A percentile compares a stretch with the other conserved stretches of the same genome.
Evolutionary conservation across 2,888 invertebrate genomes (phyloP).

Genomic region (Galeruca laticollis): DNA sequence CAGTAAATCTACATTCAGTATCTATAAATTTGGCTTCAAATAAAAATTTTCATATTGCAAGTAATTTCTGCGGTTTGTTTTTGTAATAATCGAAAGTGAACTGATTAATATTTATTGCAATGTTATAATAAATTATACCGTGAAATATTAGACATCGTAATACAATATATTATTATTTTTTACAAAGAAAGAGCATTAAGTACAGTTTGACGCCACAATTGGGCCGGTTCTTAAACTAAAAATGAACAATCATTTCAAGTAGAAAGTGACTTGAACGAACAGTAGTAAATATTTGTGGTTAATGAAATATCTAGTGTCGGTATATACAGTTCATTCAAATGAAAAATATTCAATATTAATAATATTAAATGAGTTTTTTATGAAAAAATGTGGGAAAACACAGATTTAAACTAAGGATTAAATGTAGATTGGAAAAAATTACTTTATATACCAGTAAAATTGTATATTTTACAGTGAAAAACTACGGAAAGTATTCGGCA

Average conservation of each 20-base stretch:
- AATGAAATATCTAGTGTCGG: too few species aligned
- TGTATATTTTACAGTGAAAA: too few species aligned
- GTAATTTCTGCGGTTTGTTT: neutral
- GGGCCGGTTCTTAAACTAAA: neutral
- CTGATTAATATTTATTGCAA: neutral
- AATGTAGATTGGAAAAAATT: too few species aligned
- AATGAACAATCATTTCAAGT: neutral
- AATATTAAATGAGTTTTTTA: too few species aligned
- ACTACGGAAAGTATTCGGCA: too few species aligned
- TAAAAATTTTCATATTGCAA: neutral
- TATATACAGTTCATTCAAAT: too few species aligned
- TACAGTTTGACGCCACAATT: neutral
- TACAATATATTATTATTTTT: conserved; percentile 9
- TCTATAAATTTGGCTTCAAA: neutral
- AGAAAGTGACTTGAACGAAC: neutral
- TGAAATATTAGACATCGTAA: conserved; percentile 18
- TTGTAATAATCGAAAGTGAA: conserved; percentile 1
- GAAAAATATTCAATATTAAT: too few species aligned
- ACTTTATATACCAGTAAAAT: too few species aligned
- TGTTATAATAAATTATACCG: conserved; percentile 2
- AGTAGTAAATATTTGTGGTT: neutral
- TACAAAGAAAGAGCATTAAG: neutral
- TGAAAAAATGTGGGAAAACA: too few species aligned
- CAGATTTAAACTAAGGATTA: too few species aligned
- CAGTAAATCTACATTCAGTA: too few species aligned